Evolutionary conservation across 1,140 invertebrate genomes (phyloP).

Genomic region (Sinonovacula constricta): DNA sequence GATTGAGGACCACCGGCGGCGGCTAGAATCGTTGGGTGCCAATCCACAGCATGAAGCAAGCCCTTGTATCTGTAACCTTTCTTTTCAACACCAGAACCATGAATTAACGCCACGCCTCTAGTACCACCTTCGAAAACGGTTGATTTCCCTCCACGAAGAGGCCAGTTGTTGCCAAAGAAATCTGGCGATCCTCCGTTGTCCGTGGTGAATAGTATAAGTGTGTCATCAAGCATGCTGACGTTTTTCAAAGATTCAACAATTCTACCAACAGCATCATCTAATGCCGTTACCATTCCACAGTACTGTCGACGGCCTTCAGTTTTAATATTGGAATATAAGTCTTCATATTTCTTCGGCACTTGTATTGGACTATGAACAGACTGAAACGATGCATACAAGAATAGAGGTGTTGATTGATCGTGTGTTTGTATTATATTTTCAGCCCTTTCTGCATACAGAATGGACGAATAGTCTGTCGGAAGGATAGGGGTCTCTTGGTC

Average conservation of each 20-base stretch:
- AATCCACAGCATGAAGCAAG: conserved; percentile 73
- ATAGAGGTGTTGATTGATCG: conserved; percentile 64
- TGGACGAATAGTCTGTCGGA: conserved; percentile 19
- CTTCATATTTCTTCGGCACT: conserved; percentile 50
- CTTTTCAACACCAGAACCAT: conserved; percentile 49
- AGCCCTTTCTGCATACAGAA: conserved; percentile 63
- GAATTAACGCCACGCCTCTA: conserved; percentile 60
- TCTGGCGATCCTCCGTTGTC: conserved; percentile 76
- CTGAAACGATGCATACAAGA: conserved; percentile 74
- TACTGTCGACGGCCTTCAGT: conserved; percentile 52
- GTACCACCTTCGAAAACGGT: conserved; percentile 73
- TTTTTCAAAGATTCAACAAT: conserved; percentile 76
- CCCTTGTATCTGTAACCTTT: conserved; percentile 56
- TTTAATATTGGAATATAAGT: conserved; percentile 50
- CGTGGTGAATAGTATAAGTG: conserved; percentile 70
- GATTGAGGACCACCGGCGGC: conserved; percentile 52
- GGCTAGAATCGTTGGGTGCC: conserved; percentile 67
- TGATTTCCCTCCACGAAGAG: conserved; percentile 64
- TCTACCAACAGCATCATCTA: conserved; percentile 78
- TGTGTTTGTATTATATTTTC: conserved; percentile 57
- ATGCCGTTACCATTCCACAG: conserved; percentile 77
- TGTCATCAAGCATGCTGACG: conserved; percentile 78
- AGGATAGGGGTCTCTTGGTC: no score
- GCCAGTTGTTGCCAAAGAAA: conserved; percentile 64
- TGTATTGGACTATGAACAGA: conserved; percentile 73